A percentile compares a stretch with the other conserved stretches of the same genome.
Evolutionary conservation across 2,113 vertebrate genomes (phyloP).

Genomic region (Macaca fascicularis): DNA sequence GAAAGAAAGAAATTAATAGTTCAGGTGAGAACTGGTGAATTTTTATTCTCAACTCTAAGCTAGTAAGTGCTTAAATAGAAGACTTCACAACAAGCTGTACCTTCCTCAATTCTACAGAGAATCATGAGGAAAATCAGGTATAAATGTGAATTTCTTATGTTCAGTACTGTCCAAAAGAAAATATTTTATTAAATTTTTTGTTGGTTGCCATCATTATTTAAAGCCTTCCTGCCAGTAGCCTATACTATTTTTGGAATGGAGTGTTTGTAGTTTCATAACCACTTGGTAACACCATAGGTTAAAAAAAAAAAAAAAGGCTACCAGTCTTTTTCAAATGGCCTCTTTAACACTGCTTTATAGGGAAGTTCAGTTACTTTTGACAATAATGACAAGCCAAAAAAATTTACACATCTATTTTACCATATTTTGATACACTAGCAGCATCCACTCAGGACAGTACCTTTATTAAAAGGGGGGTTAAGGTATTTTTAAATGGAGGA

Average conservation of each 20-base stretch:
- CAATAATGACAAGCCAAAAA: background rate
- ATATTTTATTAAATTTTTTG: background rate
- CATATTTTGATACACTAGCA: background rate
- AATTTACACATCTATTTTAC: background rate
- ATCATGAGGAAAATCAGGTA: background rate
- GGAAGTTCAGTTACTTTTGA: background rate
- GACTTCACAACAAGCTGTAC: background rate
- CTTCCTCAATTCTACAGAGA: background rate
- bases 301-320: background rate
- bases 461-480: background rate
- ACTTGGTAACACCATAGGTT: background rate
- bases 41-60: background rate
- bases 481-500: background rate
- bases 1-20: background rate
- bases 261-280: constrained; percentile 1
- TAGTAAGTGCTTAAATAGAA: background rate
- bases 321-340: background rate
- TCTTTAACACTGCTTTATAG: background rate
- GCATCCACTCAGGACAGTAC: background rate
- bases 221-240: background rate
- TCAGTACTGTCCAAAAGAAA: background rate
- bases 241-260: background rate
- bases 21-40: background rate
- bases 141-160: background rate
- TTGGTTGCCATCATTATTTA: background rate